Evolutionary conservation across 1,140 invertebrate genomes (phyloP).

Genomic region (Sminthurides bifidus): DNA sequence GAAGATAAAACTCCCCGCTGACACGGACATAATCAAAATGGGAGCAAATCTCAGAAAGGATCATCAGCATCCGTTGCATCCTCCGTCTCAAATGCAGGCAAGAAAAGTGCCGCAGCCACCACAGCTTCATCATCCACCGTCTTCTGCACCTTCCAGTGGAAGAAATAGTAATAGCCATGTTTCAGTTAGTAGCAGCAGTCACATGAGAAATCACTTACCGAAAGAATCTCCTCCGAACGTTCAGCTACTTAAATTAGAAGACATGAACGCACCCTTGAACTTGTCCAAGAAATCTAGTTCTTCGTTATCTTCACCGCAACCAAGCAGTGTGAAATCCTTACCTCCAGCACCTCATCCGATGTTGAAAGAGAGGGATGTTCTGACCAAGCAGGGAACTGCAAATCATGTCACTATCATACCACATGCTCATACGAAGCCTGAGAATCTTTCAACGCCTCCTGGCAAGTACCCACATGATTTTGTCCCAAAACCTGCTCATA

Average conservation of each 20-base stretch:
- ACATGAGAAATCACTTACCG: conserved; percentile 6
- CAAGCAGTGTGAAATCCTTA: conserved; percentile 8
- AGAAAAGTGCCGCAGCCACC: conserved; percentile 8
- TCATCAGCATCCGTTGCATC: background rate
- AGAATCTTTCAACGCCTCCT: conserved; percentile 17
- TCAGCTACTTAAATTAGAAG: conserved; percentile 7
- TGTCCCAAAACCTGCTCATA: conserved; percentile 28
- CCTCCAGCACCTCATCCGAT: background rate
- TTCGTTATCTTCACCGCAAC: conserved; percentile 3
- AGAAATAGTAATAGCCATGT: conserved; percentile 1
- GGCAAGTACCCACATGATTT: conserved; percentile 19
- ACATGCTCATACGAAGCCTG: conserved; percentile 24
- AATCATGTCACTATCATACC: conserved; percentile 16
- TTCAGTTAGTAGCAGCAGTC: background rate
- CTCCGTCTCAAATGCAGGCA: background rate
- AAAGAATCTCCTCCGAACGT: conserved; percentile 12
- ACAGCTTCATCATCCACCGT: background rate
- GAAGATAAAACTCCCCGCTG: conserved; percentile 20
- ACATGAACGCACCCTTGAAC: conserved; percentile 10
- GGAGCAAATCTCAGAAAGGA: background rate
- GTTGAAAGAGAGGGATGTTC: background rate
- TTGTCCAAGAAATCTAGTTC: conserved; percentile 10
- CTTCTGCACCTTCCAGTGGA: background rate
- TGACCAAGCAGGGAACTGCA: background rate
- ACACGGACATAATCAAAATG: conserved; percentile 25